phyloP scores from a whole-genome alignment of 2,888 invertebrate species.

The Tachina fera region DNA sequence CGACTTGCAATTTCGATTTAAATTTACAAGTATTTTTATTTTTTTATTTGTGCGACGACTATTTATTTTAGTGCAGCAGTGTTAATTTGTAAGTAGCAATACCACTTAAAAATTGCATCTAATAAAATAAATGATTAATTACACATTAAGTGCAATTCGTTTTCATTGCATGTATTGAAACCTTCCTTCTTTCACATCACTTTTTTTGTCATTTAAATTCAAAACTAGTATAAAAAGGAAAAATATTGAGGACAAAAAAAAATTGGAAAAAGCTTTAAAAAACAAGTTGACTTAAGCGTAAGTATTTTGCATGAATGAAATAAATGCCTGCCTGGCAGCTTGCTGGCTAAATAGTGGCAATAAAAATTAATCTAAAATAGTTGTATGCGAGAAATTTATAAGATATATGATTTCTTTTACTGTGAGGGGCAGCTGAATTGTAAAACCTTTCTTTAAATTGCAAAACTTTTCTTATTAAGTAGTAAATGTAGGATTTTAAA shows the following conservation, averaged over 20 bases:
- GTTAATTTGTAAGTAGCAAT: slow-evolving; percentile 67
- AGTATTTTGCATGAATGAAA: slow-evolving; percentile 20
- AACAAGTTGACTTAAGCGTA: slow-evolving; percentile 20
- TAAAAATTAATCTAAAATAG: slow-evolving; percentile 40
- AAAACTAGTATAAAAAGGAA: slow-evolving; percentile 26
- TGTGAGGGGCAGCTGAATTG: slow-evolving; percentile 25
- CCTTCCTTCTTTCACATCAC: slow-evolving; percentile 26
- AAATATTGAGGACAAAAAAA: not conserved
- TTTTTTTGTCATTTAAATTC: slow-evolving; percentile 46
- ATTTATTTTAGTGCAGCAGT: slow-evolving; percentile 37
- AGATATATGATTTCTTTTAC: not conserved
- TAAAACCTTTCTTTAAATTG: slow-evolving; percentile 5
- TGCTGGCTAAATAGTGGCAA: slow-evolving; percentile 44
- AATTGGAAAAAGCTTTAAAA: not conserved
- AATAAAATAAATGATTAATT: slow-evolving; percentile 72
- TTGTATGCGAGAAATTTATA: slow-evolving; percentile 44
- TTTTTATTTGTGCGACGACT: slow-evolving; percentile 15
- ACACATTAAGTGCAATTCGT: slow-evolving; percentile 64
- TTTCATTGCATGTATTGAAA: not conserved
- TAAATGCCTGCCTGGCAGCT: slow-evolving; percentile 25
- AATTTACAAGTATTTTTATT: slow-evolving; percentile 2
- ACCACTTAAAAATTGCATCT: slow-evolving; percentile 67
- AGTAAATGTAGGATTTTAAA: not conserved
- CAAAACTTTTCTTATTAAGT: too few relatives aligned
- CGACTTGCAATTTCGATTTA: slow-evolving; percentile 34